These are phyloP conservation scores for Battus philenor DNA, from an alignment of 1,140 invertebrate species.

Conservation along the genomic window DNA sequence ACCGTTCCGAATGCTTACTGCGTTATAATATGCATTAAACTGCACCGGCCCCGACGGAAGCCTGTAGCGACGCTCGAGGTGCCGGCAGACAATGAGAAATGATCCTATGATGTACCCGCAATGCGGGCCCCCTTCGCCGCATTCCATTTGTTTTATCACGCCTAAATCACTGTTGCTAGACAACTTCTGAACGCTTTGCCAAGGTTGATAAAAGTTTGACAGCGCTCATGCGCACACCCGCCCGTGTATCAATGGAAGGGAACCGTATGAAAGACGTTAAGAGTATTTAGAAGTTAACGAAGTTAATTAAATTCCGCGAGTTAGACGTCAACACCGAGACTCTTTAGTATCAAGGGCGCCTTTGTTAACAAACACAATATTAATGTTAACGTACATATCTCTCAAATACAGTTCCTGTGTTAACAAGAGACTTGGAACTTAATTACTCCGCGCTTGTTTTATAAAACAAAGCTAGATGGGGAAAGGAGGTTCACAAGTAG, in stretches of 20 bases:
- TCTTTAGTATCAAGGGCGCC: conserved; percentile 63
- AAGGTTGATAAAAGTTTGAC: conserved; percentile 65
- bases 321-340: conserved; percentile 58
- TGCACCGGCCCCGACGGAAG: conserved; percentile 53
- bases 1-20: conserved; percentile 62
- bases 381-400: conserved; percentile 68
- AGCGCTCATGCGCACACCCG: conserved; percentile 55
- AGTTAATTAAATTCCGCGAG: conserved; percentile 73
- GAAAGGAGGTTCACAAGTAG: neutral
- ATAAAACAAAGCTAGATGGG: conserved; percentile 23
- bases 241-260: conserved; percentile 60
- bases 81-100: conserved; percentile 66
- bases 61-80: conserved; percentile 54
- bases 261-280: conserved; percentile 71
- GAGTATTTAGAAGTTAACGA: conserved; percentile 74
- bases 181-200: conserved; percentile 39
- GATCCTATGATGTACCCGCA: conserved; percentile 65
- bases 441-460: conserved; percentile 48
- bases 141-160: conserved; percentile 66
- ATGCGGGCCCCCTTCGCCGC: conserved; percentile 48
- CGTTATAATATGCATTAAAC: conserved; percentile 72
- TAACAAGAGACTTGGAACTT: conserved; percentile 53
- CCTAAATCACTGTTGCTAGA: conserved; percentile 67
- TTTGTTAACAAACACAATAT: conserved; percentile 67
- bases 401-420: conserved; percentile 44